These are phyloP conservation scores for Myathropa florea DNA, from an alignment of 2,888 invertebrate genomes.

Conservation along the genomic window DNA sequence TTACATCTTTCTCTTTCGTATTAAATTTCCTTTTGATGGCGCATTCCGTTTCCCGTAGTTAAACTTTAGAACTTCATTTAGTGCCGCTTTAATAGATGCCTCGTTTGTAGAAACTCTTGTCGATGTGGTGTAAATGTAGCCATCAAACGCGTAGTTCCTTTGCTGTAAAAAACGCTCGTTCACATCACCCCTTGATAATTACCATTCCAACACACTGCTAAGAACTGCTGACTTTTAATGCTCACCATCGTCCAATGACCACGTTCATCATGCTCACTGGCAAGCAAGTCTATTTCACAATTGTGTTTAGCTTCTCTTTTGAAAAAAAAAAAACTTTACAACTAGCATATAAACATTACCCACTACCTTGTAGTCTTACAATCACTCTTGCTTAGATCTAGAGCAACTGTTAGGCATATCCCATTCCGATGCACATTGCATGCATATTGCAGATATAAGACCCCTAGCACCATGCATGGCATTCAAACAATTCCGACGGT, in stretches of 20 bases:
- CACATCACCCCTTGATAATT: too few species aligned
- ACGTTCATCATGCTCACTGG: background rate
- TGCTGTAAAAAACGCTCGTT: too few species aligned
- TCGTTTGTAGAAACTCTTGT: too few species aligned
- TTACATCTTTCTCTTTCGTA: too few species aligned
- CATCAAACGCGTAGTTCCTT: too few species aligned
- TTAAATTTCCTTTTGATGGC: too few species aligned
- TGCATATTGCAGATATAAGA: conserved; percentile 27
- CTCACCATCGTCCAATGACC: background rate
- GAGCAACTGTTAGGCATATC: conserved; percentile 17
- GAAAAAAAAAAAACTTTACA: background rate
- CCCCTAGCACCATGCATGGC: conserved; percentile 25
- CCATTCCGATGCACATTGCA: conserved; percentile 25
- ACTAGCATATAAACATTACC: conserved; percentile 22
- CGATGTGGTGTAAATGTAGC: too few species aligned
- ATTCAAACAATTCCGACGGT: conserved; percentile 17
- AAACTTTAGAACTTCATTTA: too few species aligned
- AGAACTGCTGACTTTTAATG: background rate
- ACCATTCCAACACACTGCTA: background rate
- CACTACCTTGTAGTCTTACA: conserved; percentile 12
- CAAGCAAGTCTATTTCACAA: conserved; percentile 7
- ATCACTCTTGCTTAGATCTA: conserved; percentile 9
- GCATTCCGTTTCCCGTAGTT: too few species aligned
- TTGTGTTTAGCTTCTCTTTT: background rate
- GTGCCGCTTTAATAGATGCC: too few species aligned